Evolutionary conservation across 1,140 invertebrate genomes (phyloP).

Genomic region (Pogonus chalceus): DNA sequence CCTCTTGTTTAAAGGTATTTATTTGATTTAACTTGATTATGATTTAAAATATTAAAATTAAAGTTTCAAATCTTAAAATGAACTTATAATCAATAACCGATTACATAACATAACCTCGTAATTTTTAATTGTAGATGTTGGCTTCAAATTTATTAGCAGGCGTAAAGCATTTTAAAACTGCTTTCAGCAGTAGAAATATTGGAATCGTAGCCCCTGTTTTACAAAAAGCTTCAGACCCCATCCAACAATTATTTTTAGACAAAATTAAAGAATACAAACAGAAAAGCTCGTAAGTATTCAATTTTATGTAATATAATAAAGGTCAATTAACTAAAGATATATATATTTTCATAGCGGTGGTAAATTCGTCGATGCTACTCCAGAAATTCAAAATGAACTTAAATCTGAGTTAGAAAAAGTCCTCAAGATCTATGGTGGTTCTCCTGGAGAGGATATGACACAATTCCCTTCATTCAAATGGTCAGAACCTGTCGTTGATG

Average conservation of each 20-base stretch:
- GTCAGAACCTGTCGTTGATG: conserved; percentile 52
- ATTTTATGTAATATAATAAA: conserved; percentile 8
- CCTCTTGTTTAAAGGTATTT: neutral
- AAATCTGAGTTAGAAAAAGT: conserved; percentile 72
- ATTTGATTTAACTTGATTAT: neutral
- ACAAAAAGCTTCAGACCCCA: conserved; percentile 72
- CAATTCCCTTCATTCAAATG: conserved; percentile 82
- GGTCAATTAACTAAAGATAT: neutral
- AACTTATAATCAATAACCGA: neutral
- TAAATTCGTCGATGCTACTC: conserved; percentile 70
- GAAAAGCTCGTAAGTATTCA: conserved; percentile 52
- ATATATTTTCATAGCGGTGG: conserved; percentile 53
- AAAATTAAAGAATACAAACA: conserved; percentile 85
- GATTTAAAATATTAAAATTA: neutral
- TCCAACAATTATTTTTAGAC: conserved; percentile 87
- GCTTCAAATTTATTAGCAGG: conserved; percentile 21
- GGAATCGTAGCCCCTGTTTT: conserved; percentile 56
- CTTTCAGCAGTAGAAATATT: conserved; percentile 49
- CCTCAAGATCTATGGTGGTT: conserved; percentile 65
- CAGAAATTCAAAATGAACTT: conserved; percentile 62
- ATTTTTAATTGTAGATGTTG: conserved; percentile 23
- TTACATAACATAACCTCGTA: conserved; percentile 14
- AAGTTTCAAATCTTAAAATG: neutral
- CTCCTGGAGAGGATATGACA: conserved; percentile 67
- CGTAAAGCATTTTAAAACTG: conserved; percentile 21